Conservation (phyloP, 2,888 invertebrate species). For the Sinohyriopsis cumingii region DNA sequence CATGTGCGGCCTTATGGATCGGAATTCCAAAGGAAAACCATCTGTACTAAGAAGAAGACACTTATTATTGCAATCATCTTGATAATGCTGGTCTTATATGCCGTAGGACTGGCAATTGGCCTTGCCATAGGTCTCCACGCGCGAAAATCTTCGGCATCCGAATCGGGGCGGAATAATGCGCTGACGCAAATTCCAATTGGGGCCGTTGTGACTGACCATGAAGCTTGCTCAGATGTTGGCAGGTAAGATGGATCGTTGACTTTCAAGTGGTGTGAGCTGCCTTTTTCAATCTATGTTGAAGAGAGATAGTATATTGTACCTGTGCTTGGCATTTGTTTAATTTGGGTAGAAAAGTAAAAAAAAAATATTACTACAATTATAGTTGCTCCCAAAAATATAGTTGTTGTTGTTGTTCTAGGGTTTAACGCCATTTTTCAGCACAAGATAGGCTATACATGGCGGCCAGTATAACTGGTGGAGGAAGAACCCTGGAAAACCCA, state of each 20-base stretch:
- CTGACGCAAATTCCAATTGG: constrained; percentile 16
- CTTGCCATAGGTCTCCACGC: constrained; percentile 17
- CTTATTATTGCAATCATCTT: constrained; percentile 13
- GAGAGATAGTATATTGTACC: background rate
- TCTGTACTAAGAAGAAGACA: constrained; percentile 14
- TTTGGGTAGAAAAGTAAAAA: too few species aligned
- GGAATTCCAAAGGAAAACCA: background rate
- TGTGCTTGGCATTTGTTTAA: background rate
- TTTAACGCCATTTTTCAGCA: too few species aligned
- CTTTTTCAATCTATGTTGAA: background rate
- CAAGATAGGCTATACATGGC: too few species aligned
- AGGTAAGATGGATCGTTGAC: constrained; percentile 28
- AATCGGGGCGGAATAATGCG: background rate
- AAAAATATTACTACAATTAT: too few species aligned
- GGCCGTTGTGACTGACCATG: constrained; percentile 50
- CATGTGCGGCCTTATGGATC: constrained; percentile 12
- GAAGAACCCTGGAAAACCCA: too few species aligned
- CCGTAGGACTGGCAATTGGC: constrained; percentile 19
- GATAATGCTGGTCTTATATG: constrained; percentile 20
- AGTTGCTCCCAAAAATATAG: too few species aligned
- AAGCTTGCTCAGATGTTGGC: constrained; percentile 49
- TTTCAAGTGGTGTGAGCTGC: background rate
- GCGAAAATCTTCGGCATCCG: background rate
- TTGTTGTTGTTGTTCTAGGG: too few species aligned
- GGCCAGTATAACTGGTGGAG: too few species aligned